Evolutionary conservation across 2,113 vertebrate species (phyloP).

Genomic region (Pavo muticus): DNA sequence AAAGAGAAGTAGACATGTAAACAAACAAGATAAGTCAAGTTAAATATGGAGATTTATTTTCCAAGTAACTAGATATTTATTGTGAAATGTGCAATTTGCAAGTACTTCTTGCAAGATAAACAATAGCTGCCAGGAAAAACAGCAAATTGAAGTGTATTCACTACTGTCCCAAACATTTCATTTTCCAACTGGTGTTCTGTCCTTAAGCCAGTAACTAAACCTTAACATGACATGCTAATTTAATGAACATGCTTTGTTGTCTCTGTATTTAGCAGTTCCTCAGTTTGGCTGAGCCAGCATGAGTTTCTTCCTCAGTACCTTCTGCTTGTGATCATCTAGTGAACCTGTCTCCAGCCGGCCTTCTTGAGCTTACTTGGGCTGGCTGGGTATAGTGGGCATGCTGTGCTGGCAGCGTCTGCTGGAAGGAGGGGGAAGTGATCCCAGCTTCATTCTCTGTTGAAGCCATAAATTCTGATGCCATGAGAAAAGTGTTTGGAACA

Average conservation of each 20-base stretch:
- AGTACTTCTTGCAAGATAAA: not conserved
- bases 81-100: not conserved
- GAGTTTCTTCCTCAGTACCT: fast-evolving
- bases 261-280: not conserved
- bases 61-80: conserved; percentile 37
- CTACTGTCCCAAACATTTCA: not conserved
- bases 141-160: not conserved
- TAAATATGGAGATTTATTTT: conserved; percentile 64
- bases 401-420: not conserved
- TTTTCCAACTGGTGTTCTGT: not conserved
- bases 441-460: not conserved
- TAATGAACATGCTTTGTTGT: not conserved
- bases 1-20: conserved; percentile 51
- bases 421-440: not conserved
- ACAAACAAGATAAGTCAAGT: conserved; percentile 38
- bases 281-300: not conserved
- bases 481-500: no score
- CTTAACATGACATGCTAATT: not conserved
- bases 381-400: fast-evolving
- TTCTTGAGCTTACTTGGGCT: no score
- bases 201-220: not conserved
- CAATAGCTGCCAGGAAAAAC: not conserved
- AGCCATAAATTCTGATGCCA: no score
- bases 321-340: fast-evolving
- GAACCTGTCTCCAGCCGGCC: fast-evolving